These are phyloP conservation scores for Agonopterix heracliana DNA, from an alignment of 2,888 invertebrate genomes.

Conservation along the genomic window DNA sequence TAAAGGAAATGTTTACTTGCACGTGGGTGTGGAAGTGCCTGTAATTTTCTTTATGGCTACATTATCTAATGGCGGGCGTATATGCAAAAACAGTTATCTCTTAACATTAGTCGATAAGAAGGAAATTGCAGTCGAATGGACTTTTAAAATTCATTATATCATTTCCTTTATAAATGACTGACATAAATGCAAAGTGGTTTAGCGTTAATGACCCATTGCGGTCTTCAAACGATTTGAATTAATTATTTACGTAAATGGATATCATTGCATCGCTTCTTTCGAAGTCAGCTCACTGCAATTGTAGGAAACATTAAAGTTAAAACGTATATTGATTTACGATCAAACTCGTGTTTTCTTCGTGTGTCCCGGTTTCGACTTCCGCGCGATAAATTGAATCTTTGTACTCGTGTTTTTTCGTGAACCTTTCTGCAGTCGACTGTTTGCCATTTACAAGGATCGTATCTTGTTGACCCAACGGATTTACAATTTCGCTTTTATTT, in stretches of 20 bases:
- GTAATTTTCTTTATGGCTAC: conserved; percentile 46
- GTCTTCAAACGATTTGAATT: not conserved
- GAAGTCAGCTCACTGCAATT: conserved; percentile 18
- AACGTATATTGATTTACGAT: conserved; percentile 34
- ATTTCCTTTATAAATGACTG: conserved; percentile 25
- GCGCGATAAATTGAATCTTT: conserved; percentile 35
- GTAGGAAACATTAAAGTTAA: conserved; percentile 27
- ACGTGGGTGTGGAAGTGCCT: conserved; percentile 30
- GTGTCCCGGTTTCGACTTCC: conserved; percentile 29
- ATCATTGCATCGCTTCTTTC: conserved; percentile 10
- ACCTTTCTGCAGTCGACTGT: conserved; percentile 37
- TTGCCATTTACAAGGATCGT: conserved; percentile 40
- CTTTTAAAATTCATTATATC: conserved; percentile 25
- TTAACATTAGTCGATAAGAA: conserved; percentile 24
- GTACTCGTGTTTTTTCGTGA: conserved; percentile 30
- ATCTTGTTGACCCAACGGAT: conserved; percentile 42
- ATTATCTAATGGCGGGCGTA: conserved; percentile 37
- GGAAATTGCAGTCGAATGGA: conserved; percentile 26
- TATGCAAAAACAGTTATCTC: conserved; percentile 37
- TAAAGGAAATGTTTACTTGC: conserved; percentile 32
- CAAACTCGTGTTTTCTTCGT: conserved; percentile 22
- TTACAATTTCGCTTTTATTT: conserved; percentile 38
- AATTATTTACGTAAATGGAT: not conserved
- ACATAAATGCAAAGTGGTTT: conserved; percentile 22
- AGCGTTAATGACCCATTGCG: conserved; percentile 21